These are phyloP conservation scores for Ivindomyrus marchei DNA, from an alignment of 2,113 vertebrate genomes.

Conservation along the genomic window DNA sequence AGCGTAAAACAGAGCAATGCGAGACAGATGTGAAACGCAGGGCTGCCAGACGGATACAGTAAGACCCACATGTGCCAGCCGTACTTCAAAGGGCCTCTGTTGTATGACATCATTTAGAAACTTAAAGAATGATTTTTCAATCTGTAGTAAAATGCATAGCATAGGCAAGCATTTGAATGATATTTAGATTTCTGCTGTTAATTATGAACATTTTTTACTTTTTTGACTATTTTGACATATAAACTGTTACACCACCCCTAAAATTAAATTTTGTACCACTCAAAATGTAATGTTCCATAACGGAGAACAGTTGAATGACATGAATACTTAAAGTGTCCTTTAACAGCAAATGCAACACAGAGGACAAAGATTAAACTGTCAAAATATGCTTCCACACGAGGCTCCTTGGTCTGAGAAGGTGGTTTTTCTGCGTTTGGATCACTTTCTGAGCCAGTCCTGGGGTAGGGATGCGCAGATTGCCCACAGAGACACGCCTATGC, in stretches of 20 bases:
- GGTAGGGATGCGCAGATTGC: neutral
- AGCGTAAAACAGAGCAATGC: neutral
- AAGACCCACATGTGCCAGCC: neutral
- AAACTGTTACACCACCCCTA: neutral
- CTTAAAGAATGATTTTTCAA: neutral
- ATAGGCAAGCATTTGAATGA: neutral
- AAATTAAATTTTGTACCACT: neutral
- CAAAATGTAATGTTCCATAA: neutral
- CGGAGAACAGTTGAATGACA: neutral
- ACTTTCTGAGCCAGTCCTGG: neutral
- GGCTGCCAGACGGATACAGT: neutral
- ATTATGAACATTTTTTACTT: neutral
- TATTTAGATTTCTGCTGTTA: neutral
- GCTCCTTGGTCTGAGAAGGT: neutral
- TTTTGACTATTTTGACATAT: neutral
- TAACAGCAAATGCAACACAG: neutral
- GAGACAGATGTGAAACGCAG: neutral
- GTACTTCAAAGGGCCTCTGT: neutral
- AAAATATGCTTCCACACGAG: neutral
- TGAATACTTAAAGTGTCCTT: neutral
- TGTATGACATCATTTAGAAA: slow-evolving; percentile 3
- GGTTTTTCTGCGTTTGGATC: neutral
- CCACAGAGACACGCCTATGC: neutral
- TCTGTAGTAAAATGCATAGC: neutral
- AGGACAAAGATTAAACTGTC: neutral